phyloP scores from a whole-genome alignment of 1,140 invertebrate genomes.

The Anastrepha ludens region DNA sequence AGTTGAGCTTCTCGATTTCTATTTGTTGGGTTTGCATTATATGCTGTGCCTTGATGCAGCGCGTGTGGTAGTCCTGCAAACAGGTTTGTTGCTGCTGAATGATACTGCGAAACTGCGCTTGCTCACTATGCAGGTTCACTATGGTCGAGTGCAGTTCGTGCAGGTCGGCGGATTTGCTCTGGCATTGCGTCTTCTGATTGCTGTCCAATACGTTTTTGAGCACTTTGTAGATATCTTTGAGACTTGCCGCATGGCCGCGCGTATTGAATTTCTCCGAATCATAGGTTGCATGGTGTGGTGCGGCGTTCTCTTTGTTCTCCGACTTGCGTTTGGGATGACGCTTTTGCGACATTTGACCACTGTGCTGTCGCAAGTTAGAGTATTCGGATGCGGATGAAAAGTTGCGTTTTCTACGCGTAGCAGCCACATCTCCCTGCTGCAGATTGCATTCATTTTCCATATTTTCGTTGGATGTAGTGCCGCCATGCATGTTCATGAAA shows the following conservation, averaged over 20 bases:
- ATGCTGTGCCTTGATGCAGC: constrained; percentile 69
- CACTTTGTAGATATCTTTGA: constrained; percentile 64
- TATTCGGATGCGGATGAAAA: not conserved
- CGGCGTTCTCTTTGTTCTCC: constrained; percentile 51
- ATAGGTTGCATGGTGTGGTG: not conserved
- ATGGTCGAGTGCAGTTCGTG: constrained; percentile 64
- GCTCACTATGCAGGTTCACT: constrained; percentile 64
- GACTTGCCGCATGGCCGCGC: not conserved
- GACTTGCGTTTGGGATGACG: constrained; percentile 22
- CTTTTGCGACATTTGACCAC: constrained; percentile 31
- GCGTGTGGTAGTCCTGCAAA: constrained; percentile 66
- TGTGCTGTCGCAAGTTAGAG: not conserved
- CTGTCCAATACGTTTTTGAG: constrained; percentile 67
- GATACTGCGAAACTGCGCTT: constrained; percentile 61
- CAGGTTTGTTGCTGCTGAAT: constrained; percentile 67
- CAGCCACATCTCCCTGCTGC: not conserved
- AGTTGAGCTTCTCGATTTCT: constrained; percentile 69
- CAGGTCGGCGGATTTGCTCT: constrained; percentile 55
- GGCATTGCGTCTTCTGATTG: constrained; percentile 54
- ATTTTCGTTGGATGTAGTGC: constrained; percentile 42
- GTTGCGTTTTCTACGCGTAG: constrained; percentile 5
- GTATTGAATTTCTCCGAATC: not conserved
- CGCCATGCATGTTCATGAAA: constrained; percentile 62
- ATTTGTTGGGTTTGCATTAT: constrained; percentile 69
- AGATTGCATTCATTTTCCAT: constrained; percentile 12